These are phyloP conservation scores for Eleutherodactylus coqui DNA, from an alignment of 2,797 vertebrate species.

Conservation along the genomic window DNA sequence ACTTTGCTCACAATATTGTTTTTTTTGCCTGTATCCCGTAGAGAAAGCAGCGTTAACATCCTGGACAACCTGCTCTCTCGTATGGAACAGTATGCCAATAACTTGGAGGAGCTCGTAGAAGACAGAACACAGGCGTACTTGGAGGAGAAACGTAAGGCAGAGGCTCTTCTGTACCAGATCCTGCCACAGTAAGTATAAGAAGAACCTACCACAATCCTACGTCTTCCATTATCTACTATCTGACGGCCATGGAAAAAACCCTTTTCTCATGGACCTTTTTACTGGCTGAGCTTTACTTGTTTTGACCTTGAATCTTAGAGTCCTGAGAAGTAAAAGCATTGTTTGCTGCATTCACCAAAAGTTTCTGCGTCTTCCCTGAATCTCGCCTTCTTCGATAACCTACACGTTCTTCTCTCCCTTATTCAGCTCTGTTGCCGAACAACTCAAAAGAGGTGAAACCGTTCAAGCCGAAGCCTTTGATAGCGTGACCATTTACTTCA, in stretches of 20 bases:
- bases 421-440: conserved; percentile 90
- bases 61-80: conserved; percentile 92
- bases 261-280: too few species aligned
- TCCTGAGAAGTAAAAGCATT: background rate
- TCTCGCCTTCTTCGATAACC: background rate
- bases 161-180: conserved; percentile 93
- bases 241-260: too few species aligned
- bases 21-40: conserved; percentile 62
- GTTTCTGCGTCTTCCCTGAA: background rate
- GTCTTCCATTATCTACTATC: background rate
- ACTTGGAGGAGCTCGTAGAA: conserved; percentile 94
- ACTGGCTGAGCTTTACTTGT: too few species aligned
- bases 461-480: conserved; percentile 94
- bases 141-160: conserved; percentile 93
- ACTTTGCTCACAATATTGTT: background rate
- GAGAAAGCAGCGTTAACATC: conserved; percentile 89
- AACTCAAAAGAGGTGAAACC: conserved; percentile 91
- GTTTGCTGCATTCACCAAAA: background rate
- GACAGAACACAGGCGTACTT: conserved; percentile 93
- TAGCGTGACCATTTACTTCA: conserved; percentile 96
- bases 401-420: background rate
- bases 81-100: conserved; percentile 97
- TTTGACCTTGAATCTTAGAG: background rate
- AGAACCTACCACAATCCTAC: background rate
- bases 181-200: conserved; percentile 89